These are phyloP conservation scores for Cataglyphis cursor DNA, from an alignment of 2,888 invertebrate species.

Conservation along the genomic window DNA sequence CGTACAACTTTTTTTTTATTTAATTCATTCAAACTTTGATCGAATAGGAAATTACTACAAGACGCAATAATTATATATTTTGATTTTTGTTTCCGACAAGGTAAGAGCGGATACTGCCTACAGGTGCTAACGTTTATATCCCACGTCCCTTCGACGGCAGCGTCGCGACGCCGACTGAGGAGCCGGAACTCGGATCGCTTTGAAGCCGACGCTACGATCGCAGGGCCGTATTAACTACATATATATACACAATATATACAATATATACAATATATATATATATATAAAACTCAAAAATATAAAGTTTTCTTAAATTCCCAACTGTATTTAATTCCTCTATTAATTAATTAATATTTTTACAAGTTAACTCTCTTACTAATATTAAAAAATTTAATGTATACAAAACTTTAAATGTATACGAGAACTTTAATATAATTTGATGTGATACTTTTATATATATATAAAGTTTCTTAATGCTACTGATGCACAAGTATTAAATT, in stretches of 20 bases:
- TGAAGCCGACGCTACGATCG: slow-evolving; percentile 68
- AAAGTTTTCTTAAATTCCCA: background rate
- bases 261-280: background rate
- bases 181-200: slow-evolving; percentile 62
- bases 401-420: background rate
- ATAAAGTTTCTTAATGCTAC: background rate
- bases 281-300: background rate
- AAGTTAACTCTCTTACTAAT: background rate
- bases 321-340: background rate
- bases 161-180: slow-evolving; percentile 84
- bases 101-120: background rate
- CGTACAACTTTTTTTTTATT: background rate
- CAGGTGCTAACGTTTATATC: slow-evolving; percentile 40
- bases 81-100: background rate
- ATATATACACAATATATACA: background rate
- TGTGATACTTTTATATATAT: background rate
- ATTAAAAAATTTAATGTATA: background rate
- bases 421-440: background rate
- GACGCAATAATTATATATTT: background rate
- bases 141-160: slow-evolving; percentile 74
- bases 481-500: background rate
- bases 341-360: slow-evolving; percentile 3
- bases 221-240: slow-evolving; percentile 65
- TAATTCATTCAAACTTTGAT: background rate
- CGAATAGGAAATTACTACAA: background rate